These are phyloP conservation scores for Pomacea maculata DNA, from an alignment of 1,140 invertebrate genomes.

Conservation along the genomic window DNA sequence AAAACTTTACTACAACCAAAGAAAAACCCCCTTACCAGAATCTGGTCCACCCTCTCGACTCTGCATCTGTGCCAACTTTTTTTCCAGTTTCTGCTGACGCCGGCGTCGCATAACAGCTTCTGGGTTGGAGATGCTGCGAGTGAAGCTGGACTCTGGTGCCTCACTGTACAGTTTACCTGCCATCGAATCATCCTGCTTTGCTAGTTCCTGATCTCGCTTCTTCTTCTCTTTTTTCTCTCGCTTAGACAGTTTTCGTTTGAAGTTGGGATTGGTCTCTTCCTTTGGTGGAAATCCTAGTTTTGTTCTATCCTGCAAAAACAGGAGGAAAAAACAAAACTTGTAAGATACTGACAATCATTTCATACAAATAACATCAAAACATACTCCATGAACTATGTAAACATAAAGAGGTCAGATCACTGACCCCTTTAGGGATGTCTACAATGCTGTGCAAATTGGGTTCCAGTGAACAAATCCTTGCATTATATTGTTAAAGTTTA, in stretches of 20 bases:
- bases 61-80: conserved; percentile 95
- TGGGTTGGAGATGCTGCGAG: conserved; percentile 97
- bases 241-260: conserved; percentile 94
- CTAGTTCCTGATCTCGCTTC: conserved; percentile 92
- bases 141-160: conserved; percentile 94
- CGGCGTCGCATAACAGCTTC: conserved; percentile 98
- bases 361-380: too few species aligned
- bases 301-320: not conserved
- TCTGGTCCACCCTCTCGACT: conserved; percentile 78
- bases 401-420: too few species aligned
- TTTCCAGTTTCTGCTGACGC: conserved; percentile 96
- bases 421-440: too few species aligned
- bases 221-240: conserved; percentile 98
- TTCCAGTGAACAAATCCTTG: too few species aligned
- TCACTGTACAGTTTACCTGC: conserved; percentile 71
- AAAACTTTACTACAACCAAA: not conserved
- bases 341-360: not conserved
- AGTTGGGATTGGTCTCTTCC: conserved; percentile 53
- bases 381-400: too few species aligned
- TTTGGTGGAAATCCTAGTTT: not conserved
- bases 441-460: too few species aligned
- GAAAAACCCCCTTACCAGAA: conserved; percentile 68
- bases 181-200: conserved; percentile 61
- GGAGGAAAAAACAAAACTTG: too few species aligned
- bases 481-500: too few species aligned